phyloP scores from a whole-genome alignment of 2,888 invertebrate species.

The Rotaria magnacalcarata region DNA sequence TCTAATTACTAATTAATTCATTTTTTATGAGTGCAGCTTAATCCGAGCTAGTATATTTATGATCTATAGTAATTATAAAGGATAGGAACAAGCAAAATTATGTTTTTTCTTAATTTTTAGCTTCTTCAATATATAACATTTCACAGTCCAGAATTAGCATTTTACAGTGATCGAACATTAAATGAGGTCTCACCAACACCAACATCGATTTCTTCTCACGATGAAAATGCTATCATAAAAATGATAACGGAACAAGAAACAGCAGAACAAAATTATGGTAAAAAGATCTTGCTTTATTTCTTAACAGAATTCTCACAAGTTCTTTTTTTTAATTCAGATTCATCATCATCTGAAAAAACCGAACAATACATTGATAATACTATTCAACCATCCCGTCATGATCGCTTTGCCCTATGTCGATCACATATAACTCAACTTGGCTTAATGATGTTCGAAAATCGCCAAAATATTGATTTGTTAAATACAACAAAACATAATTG shows the following conservation, averaged over 20 bases:
- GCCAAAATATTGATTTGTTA: constrained; percentile 75
- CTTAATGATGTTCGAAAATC: constrained; percentile 79
- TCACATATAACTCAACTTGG: constrained; percentile 85
- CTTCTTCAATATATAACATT: neutral
- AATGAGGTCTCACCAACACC: constrained; percentile 19
- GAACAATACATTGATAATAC: neutral
- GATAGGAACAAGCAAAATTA: no score
- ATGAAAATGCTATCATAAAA: constrained; percentile 18
- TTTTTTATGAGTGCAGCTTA: no score
- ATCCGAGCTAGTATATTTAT: no score
- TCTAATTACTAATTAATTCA: no score
- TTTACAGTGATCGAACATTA: constrained; percentile 29
- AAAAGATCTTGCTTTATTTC: neutral
- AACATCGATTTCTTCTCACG: neutral
- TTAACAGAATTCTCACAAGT: neutral
- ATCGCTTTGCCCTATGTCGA: constrained; percentile 66
- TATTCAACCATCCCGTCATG: constrained; percentile 59
- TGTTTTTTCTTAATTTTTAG: neutral
- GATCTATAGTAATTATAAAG: no score
- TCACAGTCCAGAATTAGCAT: constrained; percentile 29
- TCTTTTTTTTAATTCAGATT: neutral
- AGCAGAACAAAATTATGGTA: constrained; percentile 5
- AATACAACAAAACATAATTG: constrained; percentile 65
- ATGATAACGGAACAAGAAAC: constrained; percentile 25
- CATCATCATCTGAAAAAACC: neutral